Percentiles rank a stretch among this genome's conserved stretches.
phyloP scores from a whole-genome alignment of 2,797 vertebrate genomes.

The Dipus sagitta region DNA sequence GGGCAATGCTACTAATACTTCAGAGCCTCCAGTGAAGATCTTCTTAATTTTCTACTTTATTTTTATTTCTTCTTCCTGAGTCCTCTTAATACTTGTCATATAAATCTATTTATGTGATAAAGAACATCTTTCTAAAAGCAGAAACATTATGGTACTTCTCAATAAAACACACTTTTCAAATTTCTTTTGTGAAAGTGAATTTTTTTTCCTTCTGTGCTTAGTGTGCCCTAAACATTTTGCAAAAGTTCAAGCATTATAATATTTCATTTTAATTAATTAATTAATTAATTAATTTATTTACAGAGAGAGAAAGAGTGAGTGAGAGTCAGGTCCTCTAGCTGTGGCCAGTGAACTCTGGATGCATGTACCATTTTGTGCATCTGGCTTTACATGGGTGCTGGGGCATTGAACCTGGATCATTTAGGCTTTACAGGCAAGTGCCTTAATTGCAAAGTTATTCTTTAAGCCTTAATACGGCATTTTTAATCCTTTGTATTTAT shows the following conservation, averaged over 20 bases:
- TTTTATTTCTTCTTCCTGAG: neutral
- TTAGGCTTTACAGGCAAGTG: too few relatives aligned
- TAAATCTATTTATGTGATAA: neutral
- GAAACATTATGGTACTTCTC: neutral
- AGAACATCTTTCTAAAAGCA: neutral
- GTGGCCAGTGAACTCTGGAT: too few relatives aligned
- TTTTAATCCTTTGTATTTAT: neutral
- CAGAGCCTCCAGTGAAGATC: neutral
- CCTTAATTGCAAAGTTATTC: too few relatives aligned
- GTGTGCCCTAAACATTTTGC: neutral
- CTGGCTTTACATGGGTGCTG: too few relatives aligned
- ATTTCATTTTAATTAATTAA: too few relatives aligned
- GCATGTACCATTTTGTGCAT: too few relatives aligned
- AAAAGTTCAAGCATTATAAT: neutral
- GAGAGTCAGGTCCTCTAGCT: too few relatives aligned
- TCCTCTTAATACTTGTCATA: neutral
- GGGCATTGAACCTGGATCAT: too few relatives aligned
- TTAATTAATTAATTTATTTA: too few relatives aligned
- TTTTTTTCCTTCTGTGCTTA: neutral
- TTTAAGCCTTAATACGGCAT: neutral
- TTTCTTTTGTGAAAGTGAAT: neutral
- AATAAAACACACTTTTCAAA: neutral
- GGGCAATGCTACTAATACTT: neutral
- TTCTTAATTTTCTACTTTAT: neutral
- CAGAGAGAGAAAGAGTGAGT: too few relatives aligned